Base-by-base conservation (phyloP, 2,797 vertebrate genomes). In the Caiman crocodilus region DNA sequence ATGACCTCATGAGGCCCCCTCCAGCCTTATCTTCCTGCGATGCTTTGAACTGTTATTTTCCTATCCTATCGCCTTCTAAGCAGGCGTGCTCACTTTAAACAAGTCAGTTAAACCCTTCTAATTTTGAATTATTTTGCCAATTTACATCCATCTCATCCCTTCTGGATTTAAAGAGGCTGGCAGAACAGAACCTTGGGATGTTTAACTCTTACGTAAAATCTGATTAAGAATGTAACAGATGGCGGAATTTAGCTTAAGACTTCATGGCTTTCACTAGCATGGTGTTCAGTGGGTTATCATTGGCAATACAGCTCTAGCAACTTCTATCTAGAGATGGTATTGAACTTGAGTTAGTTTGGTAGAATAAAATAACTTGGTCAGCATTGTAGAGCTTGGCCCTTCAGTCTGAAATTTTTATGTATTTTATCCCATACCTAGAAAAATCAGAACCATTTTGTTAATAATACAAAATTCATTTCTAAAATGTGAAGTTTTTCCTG, bases 381-480 rank as follows among this genome's bases (percentile, higher is more conserved):
- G 61, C 76, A 89, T 32, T 32, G 32, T 69, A 35, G 67, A 50
- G 1, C 79, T 85, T 88, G 63, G 28, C 4, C 20, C 77, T 90
- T 84, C 84, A 83, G 50, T 8, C 13, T 20, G 55, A 80, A 2
- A 84, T 74, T 71, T 63, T 61, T 21, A 25, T 86, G 69, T 5
- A 20, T 81, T 92, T 95, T 93, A 76, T 55, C 28, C 65, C 76
- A 32, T 85, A 63, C 56, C 67, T 74, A 25, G 76, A 87, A 91
- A 50, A 94, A 91, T 84, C 76, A 80, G 81, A 42, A 81, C 42
- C 23, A 30, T 81, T 57, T 79, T 90, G 50, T 82, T 85, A 32
- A 74, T 86, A 82, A 64, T 85, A 74, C 82, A 88, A 73, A 91
- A 94, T 87, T n/a, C 28, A 88, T 82, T 58, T 90, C 35, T 74